Percentiles rank a stretch among this genome's conserved stretches.
Conservation (phyloP, 2,113 vertebrate species). For the Panurus biarmicus region DNA sequence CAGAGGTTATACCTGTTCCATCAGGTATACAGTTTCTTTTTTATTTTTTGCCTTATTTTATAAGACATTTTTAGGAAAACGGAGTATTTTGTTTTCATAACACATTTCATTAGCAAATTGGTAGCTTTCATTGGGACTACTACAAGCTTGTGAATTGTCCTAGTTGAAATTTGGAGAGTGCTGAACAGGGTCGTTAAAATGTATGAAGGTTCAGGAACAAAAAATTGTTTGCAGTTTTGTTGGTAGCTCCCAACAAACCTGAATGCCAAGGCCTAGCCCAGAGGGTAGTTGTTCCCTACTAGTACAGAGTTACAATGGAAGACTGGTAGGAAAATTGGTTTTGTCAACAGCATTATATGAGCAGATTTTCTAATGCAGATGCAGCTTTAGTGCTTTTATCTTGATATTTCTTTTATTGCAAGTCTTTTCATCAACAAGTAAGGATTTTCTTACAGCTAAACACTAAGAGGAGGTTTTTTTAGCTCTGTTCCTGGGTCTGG, state of each 20-base stretch:
- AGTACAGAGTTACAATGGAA: not conserved
- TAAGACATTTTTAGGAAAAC: not conserved
- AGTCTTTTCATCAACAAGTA: not conserved
- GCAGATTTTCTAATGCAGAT: not conserved
- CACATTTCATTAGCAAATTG: not conserved
- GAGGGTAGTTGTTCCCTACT: not conserved
- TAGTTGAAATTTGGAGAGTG: not conserved
- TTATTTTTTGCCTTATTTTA: not conserved
- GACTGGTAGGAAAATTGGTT: not conserved
- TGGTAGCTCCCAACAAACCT: not conserved
- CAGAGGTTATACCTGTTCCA: not conserved
- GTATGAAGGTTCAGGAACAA: not conserved
- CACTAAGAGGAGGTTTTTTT: not conserved
- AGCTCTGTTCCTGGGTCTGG: not conserved
- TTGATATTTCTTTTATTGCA: not conserved
- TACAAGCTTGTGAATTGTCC: not conserved
- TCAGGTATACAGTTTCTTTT: not conserved
- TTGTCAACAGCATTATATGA: not conserved
- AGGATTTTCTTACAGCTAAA: not conserved
- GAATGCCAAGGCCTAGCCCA: not conserved
- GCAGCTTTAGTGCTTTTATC: not conserved
- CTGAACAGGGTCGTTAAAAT: not conserved
- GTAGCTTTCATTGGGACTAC: not conserved
- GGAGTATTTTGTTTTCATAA: not conserved
- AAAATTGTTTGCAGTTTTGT: not conserved